Evolutionary conservation across 2,797 vertebrate genomes (phyloP).

Genomic region (Florisuga fusca): DNA sequence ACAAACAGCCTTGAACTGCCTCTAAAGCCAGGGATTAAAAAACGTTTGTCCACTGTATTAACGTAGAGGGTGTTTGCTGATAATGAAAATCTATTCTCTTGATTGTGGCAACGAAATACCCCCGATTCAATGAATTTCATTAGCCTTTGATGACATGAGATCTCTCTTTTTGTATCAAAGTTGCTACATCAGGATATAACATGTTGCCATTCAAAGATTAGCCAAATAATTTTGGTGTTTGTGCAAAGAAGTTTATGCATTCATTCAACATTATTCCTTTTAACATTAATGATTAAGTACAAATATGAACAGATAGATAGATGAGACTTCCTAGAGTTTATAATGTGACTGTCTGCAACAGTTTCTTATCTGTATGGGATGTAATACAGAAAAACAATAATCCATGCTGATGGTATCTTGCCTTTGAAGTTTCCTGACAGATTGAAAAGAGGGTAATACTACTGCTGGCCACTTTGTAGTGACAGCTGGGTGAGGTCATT

Average conservation of each 20-base stretch:
- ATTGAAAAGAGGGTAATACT: constrained; percentile 36
- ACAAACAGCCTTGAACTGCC: neutral
- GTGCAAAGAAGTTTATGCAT: neutral
- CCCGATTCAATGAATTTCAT: neutral
- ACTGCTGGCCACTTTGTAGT: constrained; percentile 33
- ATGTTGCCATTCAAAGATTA: neutral
- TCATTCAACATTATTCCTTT: neutral
- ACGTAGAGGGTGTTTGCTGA: neutral
- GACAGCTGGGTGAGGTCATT: constrained; percentile 56
- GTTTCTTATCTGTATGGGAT: neutral
- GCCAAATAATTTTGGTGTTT: accelerated
- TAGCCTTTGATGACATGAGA: neutral
- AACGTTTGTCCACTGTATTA: neutral
- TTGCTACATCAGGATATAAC: neutral
- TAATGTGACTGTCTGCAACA: neutral
- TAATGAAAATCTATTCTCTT: accelerated
- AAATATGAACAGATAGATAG: neutral
- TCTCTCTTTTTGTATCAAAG: neutral
- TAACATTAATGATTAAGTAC: neutral
- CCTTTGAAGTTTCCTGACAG: constrained; percentile 50
- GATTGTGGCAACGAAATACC: neutral
- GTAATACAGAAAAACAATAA: neutral
- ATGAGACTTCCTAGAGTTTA: neutral
- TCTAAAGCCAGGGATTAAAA: neutral
- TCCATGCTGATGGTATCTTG: neutral